Evolutionary conservation across 2,888 invertebrate genomes (phyloP).

Genomic region (Pollenia angustigena): DNA sequence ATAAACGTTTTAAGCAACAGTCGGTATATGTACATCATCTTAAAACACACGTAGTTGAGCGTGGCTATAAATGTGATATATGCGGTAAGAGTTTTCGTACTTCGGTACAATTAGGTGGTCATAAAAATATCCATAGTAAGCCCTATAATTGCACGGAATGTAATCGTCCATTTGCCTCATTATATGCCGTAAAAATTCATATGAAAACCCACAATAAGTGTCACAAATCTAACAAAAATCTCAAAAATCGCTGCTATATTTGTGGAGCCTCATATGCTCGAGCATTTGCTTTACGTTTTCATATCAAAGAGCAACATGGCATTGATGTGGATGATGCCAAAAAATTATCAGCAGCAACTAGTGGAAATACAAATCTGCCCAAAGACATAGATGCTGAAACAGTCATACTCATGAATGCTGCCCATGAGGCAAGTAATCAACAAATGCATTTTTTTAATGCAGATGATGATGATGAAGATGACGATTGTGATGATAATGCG

Average conservation of each 20-base stretch:
- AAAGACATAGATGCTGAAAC: constrained; percentile 60
- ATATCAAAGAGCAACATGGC: constrained; percentile 88
- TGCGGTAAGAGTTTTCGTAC: constrained; percentile 93
- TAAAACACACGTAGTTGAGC: constrained; percentile 90
- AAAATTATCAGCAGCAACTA: constrained; percentile 45
- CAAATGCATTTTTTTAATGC: constrained; percentile 64
- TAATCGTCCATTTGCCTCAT: constrained; percentile 90
- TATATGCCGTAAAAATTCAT: constrained; percentile 91
- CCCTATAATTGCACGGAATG: constrained; percentile 91
- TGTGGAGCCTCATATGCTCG: constrained; percentile 92
- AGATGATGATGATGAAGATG: constrained; percentile 63
- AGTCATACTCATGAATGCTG: constrained; percentile 78
- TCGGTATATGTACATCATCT: constrained; percentile 92
- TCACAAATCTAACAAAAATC: constrained; percentile 85
- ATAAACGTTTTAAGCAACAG: constrained; percentile 90
- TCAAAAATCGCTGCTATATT: constrained; percentile 88
- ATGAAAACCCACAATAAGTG: constrained; percentile 89
- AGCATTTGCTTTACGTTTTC: constrained; percentile 90
- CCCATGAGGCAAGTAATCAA: constrained; percentile 73
- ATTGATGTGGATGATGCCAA: constrained; percentile 72
- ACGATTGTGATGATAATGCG: background rate
- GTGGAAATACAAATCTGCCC: constrained; percentile 18
- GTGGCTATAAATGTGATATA: constrained; percentile 90
- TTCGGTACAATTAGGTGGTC: constrained; percentile 90
- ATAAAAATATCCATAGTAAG: constrained; percentile 92